phyloP scores from a whole-genome alignment of 2,888 invertebrate genomes.

The Hesperia comma region DNA sequence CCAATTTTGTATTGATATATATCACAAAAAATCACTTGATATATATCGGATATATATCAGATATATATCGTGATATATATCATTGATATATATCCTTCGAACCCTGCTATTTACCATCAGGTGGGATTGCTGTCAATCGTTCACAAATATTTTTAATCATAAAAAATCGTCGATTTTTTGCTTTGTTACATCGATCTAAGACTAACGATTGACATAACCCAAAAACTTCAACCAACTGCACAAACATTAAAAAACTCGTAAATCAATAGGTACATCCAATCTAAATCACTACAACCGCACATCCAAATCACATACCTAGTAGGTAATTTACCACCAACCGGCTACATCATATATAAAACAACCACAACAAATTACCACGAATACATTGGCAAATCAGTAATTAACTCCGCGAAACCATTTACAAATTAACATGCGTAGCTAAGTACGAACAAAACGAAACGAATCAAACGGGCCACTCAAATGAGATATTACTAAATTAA shows the following conservation, averaged over 20 bases:
- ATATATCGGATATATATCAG: too few relatives aligned
- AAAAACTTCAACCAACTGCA: too few relatives aligned
- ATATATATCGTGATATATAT: too few relatives aligned
- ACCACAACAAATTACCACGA: conserved; percentile 32
- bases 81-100: too few relatives aligned
- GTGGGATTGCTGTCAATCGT: too few relatives aligned
- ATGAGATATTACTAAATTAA: conserved; percentile 42
- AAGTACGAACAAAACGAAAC: conserved; percentile 44
- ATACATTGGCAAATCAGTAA: conserved; percentile 39
- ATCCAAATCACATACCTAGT: conserved; percentile 4
- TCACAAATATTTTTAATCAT: too few relatives aligned
- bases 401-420: conserved; percentile 39
- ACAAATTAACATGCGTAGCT: conserved; percentile 37
- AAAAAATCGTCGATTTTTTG: too few relatives aligned
- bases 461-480: conserved; percentile 44
- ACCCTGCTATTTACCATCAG: too few relatives aligned
- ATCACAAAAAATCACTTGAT: too few relatives aligned
- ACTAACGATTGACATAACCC: too few relatives aligned
- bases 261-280: conserved; percentile 9
- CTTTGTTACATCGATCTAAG: neutral
- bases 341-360: conserved; percentile 23
- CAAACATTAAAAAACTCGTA: neutral
- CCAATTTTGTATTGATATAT: too few relatives aligned
- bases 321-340: conserved; percentile 11
- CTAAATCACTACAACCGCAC: neutral